Evolutionary conservation across 1,140 invertebrate species (phyloP).

Genomic region (Musca domestica): DNA sequence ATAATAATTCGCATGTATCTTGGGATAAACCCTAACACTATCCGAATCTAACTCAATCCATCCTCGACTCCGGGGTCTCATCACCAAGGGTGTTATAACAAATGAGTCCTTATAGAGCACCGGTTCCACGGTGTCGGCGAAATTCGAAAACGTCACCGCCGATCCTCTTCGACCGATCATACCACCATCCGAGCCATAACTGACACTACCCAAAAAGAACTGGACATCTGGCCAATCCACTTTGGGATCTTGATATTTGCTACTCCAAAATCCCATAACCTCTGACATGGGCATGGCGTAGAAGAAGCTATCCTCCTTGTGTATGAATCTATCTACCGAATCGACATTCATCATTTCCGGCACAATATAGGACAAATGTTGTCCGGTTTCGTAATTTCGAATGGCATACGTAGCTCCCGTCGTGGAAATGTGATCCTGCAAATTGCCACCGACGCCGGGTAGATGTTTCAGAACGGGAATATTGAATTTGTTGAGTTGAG

Average conservation of each 20-base stretch:
- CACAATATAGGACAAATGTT: conserved; percentile 62
- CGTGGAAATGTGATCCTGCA: conserved; percentile 75
- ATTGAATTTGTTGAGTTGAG: conserved; percentile 56
- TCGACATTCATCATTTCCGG: conserved; percentile 58
- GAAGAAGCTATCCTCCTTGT: conserved; percentile 60
- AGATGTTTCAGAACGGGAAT: conserved; percentile 58
- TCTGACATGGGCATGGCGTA: conserved; percentile 70
- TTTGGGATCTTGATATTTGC: conserved; percentile 64
- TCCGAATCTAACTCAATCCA: conserved; percentile 63
- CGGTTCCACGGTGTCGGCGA: conserved; percentile 65
- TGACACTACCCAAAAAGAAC: conserved; percentile 67
- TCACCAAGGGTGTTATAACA: conserved; percentile 64
- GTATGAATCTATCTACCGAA: conserved; percentile 59
- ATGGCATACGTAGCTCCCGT: conserved; percentile 62
- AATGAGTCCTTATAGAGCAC: conserved; percentile 67
- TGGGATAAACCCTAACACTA: conserved; percentile 69
- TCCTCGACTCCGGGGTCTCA: conserved; percentile 72
- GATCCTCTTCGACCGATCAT: conserved; percentile 65
- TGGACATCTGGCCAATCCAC: conserved; percentile 78
- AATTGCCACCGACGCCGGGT: conserved; percentile 76
- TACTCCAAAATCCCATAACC: conserved; percentile 74
- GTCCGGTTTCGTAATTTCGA: conserved; percentile 52
- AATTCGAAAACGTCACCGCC: conserved; percentile 67
- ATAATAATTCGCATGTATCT: conserved; percentile 81
- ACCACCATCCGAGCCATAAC: conserved; percentile 75